Percentiles rank a stretch among this genome's conserved stretches.
Evolutionary conservation across 2,797 vertebrate species (phyloP).

Genomic region (Sciaenops ocellatus): DNA sequence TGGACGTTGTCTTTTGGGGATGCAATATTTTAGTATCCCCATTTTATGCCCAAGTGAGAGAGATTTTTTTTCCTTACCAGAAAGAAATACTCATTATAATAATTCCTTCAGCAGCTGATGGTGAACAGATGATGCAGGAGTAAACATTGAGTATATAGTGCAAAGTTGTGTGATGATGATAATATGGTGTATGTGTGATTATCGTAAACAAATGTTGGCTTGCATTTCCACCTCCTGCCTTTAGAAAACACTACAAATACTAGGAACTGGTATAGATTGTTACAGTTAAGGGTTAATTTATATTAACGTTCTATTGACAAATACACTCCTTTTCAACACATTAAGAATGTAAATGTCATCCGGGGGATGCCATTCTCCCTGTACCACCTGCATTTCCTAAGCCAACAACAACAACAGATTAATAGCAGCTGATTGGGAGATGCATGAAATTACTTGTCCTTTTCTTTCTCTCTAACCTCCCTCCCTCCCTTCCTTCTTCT

Average conservation of each 20-base stretch:
- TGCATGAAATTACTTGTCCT: constrained; percentile 56
- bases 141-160: constrained; percentile 60
- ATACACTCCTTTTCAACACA: constrained; percentile 25
- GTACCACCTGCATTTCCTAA: constrained; percentile 46
- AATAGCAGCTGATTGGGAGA: constrained; percentile 56
- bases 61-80: constrained; percentile 50
- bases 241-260: constrained; percentile 5
- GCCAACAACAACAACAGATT: constrained; percentile 55
- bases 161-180: constrained; percentile 63
- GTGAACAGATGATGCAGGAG: constrained; percentile 28
- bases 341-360: constrained; percentile 41
- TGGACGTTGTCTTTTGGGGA: not conserved
- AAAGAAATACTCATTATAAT: constrained; percentile 57
- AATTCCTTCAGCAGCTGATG: constrained; percentile 35
- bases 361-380: constrained; percentile 2
- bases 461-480: constrained; percentile 4
- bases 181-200: constrained; percentile 49
- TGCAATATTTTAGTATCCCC: not conserved
- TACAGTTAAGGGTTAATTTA: constrained; percentile 13
- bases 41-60: constrained; percentile 33
- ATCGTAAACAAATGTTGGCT: constrained; percentile 40
- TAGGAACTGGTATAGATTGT: constrained; percentile 1
- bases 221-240: not conserved
- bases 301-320: constrained; percentile 14
- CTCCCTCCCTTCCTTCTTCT: constrained; percentile 33